These are phyloP conservation scores for Cydia splendana DNA, from an alignment of 1,140 invertebrate species.

Conservation along the genomic window DNA sequence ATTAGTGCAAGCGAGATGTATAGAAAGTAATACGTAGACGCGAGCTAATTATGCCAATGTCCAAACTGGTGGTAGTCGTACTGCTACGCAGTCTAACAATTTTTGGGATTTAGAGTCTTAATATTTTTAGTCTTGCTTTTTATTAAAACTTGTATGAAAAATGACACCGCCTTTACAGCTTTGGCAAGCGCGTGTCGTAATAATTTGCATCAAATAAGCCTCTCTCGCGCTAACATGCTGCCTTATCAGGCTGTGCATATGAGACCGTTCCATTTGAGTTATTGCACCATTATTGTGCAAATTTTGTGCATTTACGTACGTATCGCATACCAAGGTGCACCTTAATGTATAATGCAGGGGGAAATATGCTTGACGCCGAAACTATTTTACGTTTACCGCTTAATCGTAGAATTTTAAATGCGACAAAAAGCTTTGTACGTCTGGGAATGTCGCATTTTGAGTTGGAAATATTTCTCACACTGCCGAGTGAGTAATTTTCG, in stretches of 20 bases:
- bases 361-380: slow-evolving; percentile 16
- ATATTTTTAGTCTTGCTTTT: background rate
- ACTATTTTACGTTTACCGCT: slow-evolving; percentile 13
- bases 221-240: background rate
- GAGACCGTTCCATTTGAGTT: slow-evolving; percentile 17
- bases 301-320: slow-evolving; percentile 11
- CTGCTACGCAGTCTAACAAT: background rate
- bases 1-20: too few relatives aligned
- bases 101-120: background rate
- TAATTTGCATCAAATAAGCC: slow-evolving; percentile 26
- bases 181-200: slow-evolving; percentile 13
- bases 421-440: slow-evolving; percentile 12
- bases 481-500: background rate
- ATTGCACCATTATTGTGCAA: slow-evolving; percentile 23
- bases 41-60: too few relatives aligned
- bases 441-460: slow-evolving; percentile 20
- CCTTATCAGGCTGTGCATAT: slow-evolving; percentile 22
- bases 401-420: slow-evolving; percentile 21
- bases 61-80: too few relatives aligned
- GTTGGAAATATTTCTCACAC: slow-evolving; percentile 6
- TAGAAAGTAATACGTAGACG: too few relatives aligned
- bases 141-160: slow-evolving; percentile 5
- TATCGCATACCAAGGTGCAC: slow-evolving; percentile 13
- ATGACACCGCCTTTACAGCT: background rate
- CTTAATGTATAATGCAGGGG: slow-evolving; percentile 12